Conservation (phyloP, 2,888 invertebrate genomes). For the Adineta ricciae region DNA sequence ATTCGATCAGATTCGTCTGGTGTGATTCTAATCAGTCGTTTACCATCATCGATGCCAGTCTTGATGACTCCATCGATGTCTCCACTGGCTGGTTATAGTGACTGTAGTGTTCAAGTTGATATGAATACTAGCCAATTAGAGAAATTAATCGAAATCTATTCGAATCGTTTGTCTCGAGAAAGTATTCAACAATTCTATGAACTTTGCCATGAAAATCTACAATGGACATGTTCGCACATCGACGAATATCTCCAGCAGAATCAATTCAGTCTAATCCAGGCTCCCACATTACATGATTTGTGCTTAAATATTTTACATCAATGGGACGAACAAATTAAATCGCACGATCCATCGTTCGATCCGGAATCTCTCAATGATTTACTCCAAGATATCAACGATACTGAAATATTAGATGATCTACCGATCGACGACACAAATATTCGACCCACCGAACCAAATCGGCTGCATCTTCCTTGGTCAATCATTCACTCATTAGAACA, state of each 20-base stretch:
- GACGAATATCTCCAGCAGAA: neutral
- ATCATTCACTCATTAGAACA: neutral
- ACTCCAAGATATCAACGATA: slow-evolving; percentile 1
- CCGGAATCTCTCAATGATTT: neutral
- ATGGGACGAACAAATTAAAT: slow-evolving; percentile 8
- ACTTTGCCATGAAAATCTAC: neutral
- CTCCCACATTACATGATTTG: neutral
- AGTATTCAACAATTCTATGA: neutral
- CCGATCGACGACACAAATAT: neutral
- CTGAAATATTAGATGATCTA: neutral
- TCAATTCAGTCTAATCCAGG: neutral
- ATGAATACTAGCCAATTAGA: neutral
- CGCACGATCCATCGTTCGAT: neutral
- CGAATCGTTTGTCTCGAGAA: neutral
- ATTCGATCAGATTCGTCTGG: neutral
- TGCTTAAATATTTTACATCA: neutral
- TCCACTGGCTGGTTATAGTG: neutral
- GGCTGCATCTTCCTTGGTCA: neutral
- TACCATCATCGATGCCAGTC: neutral
- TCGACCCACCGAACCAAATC: neutral
- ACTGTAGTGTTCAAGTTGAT: slow-evolving; percentile 1
- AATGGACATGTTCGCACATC: neutral
- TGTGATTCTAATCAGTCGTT: neutral
- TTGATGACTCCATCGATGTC: neutral
- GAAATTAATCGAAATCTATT: neutral